Conservation (phyloP, 2,113 vertebrate species). For the Odobenus rosmarus region DNA sequence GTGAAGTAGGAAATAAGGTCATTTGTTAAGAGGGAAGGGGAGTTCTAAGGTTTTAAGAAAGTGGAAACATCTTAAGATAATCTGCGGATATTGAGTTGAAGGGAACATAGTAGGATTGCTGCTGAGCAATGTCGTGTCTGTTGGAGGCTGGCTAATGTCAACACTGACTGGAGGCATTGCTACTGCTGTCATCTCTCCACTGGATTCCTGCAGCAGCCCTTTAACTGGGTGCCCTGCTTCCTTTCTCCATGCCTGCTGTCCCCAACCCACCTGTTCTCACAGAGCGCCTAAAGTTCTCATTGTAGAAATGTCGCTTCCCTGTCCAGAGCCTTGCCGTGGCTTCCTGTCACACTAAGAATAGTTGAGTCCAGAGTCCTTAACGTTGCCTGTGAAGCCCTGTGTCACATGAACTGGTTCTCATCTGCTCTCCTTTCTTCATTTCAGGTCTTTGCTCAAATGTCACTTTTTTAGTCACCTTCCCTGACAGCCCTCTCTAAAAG, state of each 20-base stretch:
- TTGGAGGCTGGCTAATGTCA: neutral
- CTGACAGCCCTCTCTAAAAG: neutral
- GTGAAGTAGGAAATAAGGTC: neutral
- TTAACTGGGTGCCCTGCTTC: neutral
- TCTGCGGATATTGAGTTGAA: neutral
- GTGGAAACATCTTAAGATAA: neutral
- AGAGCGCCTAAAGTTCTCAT: neutral
- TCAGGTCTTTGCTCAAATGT: slow-evolving; percentile 9
- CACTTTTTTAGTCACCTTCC: neutral
- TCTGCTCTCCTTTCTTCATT: neutral
- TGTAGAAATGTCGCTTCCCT: neutral
- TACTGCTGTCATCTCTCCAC: too few relatives aligned
- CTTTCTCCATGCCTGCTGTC: neutral
- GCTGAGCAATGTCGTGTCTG: neutral
- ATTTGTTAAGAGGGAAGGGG: neutral
- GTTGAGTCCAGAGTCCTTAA: neutral
- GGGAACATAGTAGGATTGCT: neutral
- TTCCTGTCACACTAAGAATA: neutral
- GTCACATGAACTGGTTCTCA: neutral
- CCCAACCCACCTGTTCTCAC: neutral
- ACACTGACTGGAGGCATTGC: neutral
- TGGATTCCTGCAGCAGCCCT: neutral
- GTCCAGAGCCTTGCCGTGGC: neutral
- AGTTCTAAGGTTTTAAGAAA: slow-evolving; percentile 5
- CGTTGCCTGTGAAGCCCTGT: neutral